phyloP scores from a whole-genome alignment of 2,888 invertebrate genomes.

The Volucella inanis region DNA sequence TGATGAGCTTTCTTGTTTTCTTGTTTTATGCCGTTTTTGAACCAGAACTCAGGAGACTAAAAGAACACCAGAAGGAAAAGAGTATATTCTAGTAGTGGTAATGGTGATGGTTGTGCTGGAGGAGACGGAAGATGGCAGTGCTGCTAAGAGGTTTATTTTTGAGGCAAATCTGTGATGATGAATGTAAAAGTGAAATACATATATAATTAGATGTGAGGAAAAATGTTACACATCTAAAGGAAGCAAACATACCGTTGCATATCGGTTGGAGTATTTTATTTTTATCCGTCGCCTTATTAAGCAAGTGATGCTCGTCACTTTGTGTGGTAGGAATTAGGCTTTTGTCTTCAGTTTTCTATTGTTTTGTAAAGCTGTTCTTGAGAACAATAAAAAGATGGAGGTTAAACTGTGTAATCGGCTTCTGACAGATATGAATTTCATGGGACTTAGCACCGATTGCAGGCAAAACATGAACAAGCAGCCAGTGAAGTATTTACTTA shows the following conservation, averaged over 20 bases:
- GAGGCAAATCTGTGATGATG: constrained; percentile 5
- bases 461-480: constrained; percentile 17
- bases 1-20: constrained; percentile 32
- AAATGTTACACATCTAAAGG: background rate
- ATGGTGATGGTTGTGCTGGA: constrained; percentile 6
- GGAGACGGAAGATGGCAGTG: constrained; percentile 2
- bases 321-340: constrained; percentile 58
- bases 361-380: constrained; percentile 21
- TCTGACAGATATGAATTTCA: constrained; percentile 52
- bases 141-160: constrained; percentile 61
- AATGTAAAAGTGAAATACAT: background rate
- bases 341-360: constrained; percentile 44
- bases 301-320: constrained; percentile 46
- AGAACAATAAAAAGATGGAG: background rate
- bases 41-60: too few species aligned
- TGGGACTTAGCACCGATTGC: constrained; percentile 42
- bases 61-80: background rate
- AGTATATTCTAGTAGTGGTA: background rate
- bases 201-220: background rate
- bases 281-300: constrained; percentile 42
- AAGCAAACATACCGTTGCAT: constrained; percentile 18
- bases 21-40: too few species aligned
- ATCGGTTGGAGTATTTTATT: constrained; percentile 47
- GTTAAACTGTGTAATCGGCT: constrained; percentile 68
- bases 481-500: constrained; percentile 29